Evolutionary conservation across 37 sponge, comb jelly and placozoan species (phyloP), one percentile per base, ranked within the genome.

Genomic region (Petrosia ficiformis): DNA sequence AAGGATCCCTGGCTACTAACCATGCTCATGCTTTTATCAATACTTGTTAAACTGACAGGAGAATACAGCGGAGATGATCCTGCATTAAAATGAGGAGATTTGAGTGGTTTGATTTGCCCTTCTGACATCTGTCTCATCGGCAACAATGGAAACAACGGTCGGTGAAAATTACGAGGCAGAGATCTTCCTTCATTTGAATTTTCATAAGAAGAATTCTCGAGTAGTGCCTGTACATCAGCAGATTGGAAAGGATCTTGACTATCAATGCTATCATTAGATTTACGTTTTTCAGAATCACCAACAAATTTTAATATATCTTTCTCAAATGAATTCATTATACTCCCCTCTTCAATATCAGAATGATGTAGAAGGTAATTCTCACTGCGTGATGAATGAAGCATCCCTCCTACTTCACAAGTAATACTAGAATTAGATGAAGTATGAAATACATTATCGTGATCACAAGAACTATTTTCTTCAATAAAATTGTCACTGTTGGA

Each of bases 271-370:
- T 42, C 70, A 21, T 10, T 14, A 5, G 54, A 48, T 16, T 48
- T 48, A 10, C 54, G 10, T 10, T 16, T 16, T 10, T 37, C 2
- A 56, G 26, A 26, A 2, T 25, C 42, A 58, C 0, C 54, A 33
- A 31, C 48, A 80, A 5, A 71, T 36, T 8, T 70, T 70, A 1
- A 64, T 43, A 1, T 39, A 21, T 42, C 36, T 60, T 40, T 70
- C 80, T 48, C 54, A 48, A 48, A 48, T 10, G 10, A 19, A 16
- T 48, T 48, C 44, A 42, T 31, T 4, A 21, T 21, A 16, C 79
- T 80, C n/a, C 29, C 42, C 6, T 29, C 54, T 41, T 71, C 80
- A 1, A 64, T 44, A 22, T 70, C 80, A 30, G 42, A 34, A 71
- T 30, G 16, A 28, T 26, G 39, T 40, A 44, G 41, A 54, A 3